A percentile compares a stretch with the other conserved stretches of the same genome.
Evolutionary conservation across 1,140 invertebrate genomes (phyloP).

Genomic region (Phortica variegata): DNA sequence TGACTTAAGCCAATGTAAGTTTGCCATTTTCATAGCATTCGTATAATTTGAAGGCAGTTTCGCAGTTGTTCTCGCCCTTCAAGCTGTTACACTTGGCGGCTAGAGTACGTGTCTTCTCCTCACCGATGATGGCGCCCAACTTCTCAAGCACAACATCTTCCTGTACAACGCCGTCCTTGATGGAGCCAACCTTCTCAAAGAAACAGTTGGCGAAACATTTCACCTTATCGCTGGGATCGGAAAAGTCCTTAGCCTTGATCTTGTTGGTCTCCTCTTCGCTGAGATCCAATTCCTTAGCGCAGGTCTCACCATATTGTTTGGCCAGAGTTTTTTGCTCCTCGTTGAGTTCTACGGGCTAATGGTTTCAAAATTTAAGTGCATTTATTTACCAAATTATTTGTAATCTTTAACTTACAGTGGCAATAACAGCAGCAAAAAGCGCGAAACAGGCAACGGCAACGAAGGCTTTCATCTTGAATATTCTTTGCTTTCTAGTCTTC

Average conservation of each 20-base stretch:
- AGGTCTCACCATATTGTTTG: constrained; percentile 33
- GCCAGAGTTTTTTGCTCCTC: constrained; percentile 35
- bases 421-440: constrained; percentile 29
- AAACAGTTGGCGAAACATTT: constrained; percentile 48
- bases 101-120: constrained; percentile 38
- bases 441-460: constrained; percentile 36
- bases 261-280: constrained; percentile 35
- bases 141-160: constrained; percentile 29
- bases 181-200: constrained; percentile 36
- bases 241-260: constrained; percentile 39
- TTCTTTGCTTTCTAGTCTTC: neutral
- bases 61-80: constrained; percentile 38
- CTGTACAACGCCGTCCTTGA: constrained; percentile 26
- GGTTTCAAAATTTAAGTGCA: neutral
- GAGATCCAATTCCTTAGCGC: constrained; percentile 25
- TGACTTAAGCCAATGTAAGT: neutral
- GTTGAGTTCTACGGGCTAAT: constrained; percentile 32
- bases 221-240: constrained; percentile 38
- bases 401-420: constrained; percentile 25
- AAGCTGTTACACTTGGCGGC: constrained; percentile 29
- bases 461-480: constrained; percentile 32
- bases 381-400: neutral
- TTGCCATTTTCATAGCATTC: constrained; percentile 38
- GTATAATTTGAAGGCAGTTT: constrained; percentile 33
- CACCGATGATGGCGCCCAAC: constrained; percentile 29